Conservation (phyloP, 2,888 invertebrate species). For the Tipula lateralis region DNA sequence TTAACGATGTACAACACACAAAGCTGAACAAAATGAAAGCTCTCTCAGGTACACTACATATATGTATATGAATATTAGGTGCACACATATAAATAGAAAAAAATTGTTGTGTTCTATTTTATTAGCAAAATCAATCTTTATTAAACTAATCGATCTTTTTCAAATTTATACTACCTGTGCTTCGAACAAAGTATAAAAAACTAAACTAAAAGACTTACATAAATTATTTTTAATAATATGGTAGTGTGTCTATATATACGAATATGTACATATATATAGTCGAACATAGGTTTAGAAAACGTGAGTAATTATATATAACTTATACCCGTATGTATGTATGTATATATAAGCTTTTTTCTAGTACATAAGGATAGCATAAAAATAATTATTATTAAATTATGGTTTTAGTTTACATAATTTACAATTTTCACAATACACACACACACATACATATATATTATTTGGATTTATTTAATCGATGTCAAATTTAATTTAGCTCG, state of each 20-base stretch:
- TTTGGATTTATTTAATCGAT: slow-evolving; percentile 11
- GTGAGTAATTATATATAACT: not conserved
- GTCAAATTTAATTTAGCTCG: not conserved
- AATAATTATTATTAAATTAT: not conserved
- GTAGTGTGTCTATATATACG: not conserved
- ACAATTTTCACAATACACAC: not conserved
- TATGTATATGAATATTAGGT: not conserved
- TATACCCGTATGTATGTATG: not conserved
- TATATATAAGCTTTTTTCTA: too few relatives aligned
- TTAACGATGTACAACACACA: not conserved
- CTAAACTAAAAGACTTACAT: not conserved
- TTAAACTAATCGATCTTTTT: slow-evolving; percentile 1
- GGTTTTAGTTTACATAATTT: slow-evolving; percentile 6
- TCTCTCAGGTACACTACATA: not conserved
- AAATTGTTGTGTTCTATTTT: not conserved
- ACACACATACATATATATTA: not conserved
- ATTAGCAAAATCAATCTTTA: slow-evolving; percentile 19
- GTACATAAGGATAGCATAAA: not conserved
- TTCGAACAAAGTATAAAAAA: not conserved
- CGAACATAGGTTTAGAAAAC: not conserved
- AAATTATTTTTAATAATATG: not conserved
- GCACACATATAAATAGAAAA: not conserved
- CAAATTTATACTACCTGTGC: not conserved
- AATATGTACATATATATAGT: too few relatives aligned
- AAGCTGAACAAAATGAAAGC: not conserved